Percentiles rank a stretch among this genome's conserved stretches.
These are phyloP conservation scores for Harmothoe impar DNA, from an alignment of 2,888 invertebrate species.

Conservation along the genomic window DNA sequence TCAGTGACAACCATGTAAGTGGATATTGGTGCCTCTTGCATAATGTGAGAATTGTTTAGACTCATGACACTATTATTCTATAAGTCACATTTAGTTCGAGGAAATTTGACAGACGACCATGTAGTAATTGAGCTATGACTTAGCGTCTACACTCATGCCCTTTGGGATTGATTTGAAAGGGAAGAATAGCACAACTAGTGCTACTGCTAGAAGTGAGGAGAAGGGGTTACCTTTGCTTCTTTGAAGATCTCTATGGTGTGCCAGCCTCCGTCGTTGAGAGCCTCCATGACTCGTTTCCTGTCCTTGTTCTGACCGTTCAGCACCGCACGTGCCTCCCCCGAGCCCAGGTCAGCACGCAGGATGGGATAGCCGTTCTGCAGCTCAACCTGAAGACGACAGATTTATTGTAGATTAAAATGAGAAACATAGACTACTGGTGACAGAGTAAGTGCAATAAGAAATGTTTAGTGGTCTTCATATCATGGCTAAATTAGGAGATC, in stretches of 20 bases:
- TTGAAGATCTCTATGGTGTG: slow-evolving; percentile 93
- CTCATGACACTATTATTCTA: background rate
- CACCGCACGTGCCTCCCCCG: slow-evolving; percentile 65
- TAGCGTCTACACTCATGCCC: no score
- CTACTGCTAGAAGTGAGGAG: no score
- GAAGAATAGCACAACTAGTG: no score
- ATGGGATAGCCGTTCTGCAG: slow-evolving; percentile 95
- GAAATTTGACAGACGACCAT: no score
- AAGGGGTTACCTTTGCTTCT: slow-evolving; percentile 78
- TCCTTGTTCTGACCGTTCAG: slow-evolving; percentile 66
- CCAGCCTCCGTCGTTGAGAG: slow-evolving; percentile 97
- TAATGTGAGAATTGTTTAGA: background rate
- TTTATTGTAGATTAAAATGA: no score
- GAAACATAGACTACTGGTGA: no score
- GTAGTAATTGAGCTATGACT: no score
- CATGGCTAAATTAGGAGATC: no score
- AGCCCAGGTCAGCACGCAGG: slow-evolving; percentile 94
- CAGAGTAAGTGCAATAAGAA: no score
- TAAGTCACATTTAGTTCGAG: background rate
- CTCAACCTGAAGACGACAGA: slow-evolving; percentile 89
- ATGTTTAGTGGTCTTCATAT: no score
- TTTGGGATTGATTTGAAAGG: no score
- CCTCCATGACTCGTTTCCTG: slow-evolving; percentile 68
- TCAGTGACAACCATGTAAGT: no score
- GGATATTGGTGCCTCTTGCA: background rate